Percentiles rank a stretch among this genome's conserved stretches.
Conservation (phyloP, 2,888 invertebrate species). For the Synanthedon vespiformis region DNA sequence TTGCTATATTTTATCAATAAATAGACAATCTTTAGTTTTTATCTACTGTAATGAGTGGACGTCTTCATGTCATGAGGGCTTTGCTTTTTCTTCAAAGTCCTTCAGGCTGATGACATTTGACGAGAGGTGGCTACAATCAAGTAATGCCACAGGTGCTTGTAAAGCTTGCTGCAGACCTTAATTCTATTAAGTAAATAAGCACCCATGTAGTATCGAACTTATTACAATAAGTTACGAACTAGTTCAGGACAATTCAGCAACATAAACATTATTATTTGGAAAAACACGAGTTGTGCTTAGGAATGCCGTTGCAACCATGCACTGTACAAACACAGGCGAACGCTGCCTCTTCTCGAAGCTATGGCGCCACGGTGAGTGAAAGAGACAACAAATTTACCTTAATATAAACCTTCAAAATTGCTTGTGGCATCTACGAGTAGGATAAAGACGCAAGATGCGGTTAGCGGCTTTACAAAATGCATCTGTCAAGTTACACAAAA, state of each 20-base stretch:
- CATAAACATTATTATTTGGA: slow-evolving; percentile 9
- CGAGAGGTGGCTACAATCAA: too few species aligned
- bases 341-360: slow-evolving; percentile 35
- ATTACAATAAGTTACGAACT: too few species aligned
- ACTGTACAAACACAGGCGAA: slow-evolving; percentile 56
- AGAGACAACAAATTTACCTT: slow-evolving; percentile 54
- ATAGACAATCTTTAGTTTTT: too few species aligned
- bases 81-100: too few species aligned
- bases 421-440: slow-evolving; percentile 45
- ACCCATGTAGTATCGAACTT: too few species aligned
- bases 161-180: too few species aligned
- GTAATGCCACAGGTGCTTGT: too few species aligned
- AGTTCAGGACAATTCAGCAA: background rate
- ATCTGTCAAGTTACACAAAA: slow-evolving; percentile 65
- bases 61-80: too few species aligned
- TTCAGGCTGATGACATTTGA: too few species aligned
- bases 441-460: slow-evolving; percentile 67
- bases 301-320: slow-evolving; percentile 39
- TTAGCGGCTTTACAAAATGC: slow-evolving; percentile 65
- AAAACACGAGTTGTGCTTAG: slow-evolving; percentile 50
- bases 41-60: too few species aligned
- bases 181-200: too few species aligned
- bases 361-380: slow-evolving; percentile 60
- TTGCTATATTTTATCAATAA: too few species aligned
- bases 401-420: slow-evolving; percentile 59